Evolutionary conservation across 37 sponge, comb jelly and placozoan genomes (phyloP).

Genomic region (Theonella swinhoei): DNA sequence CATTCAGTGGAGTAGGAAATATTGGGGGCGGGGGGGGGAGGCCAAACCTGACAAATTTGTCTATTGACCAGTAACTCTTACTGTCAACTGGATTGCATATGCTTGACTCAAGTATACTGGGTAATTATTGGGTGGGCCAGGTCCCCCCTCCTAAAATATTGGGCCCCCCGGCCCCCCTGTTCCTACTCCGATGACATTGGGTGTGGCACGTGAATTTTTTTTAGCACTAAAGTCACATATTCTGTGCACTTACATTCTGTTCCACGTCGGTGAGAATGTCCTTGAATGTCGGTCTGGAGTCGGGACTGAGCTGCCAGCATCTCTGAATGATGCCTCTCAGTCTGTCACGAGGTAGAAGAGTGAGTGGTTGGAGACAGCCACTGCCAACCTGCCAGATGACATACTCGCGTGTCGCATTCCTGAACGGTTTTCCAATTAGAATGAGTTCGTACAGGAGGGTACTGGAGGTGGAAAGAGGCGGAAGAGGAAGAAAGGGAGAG

Average conservation of each 20-base stretch:
- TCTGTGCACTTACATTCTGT: slow-evolving; percentile 52
- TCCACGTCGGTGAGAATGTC: slow-evolving; percentile 29
- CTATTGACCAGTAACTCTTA: too few species aligned
- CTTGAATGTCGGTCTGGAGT: slow-evolving; percentile 34
- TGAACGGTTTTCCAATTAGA: slow-evolving; percentile 41
- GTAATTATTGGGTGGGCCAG: too few species aligned
- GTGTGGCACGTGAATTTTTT: background rate
- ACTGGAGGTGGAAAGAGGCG: slow-evolving; percentile 9
- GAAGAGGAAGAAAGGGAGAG: background rate
- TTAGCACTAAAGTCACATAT: background rate
- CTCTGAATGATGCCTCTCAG: slow-evolving; percentile 24
- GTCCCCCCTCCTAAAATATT: too few species aligned
- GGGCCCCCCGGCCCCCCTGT: too few species aligned
- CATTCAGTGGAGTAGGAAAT: background rate
- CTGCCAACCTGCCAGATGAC: slow-evolving; percentile 53
- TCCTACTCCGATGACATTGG: background rate
- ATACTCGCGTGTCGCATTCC: background rate
- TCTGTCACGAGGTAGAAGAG: background rate
- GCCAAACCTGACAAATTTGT: too few species aligned
- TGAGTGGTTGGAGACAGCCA: slow-evolving; percentile 26
- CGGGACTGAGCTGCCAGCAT: slow-evolving; percentile 40
- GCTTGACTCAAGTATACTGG: too few species aligned
- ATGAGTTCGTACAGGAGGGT: slow-evolving; percentile 58
- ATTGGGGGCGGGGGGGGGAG: background rate
- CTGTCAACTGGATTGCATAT: too few species aligned